A percentile compares a stretch with the other conserved stretches of the same genome.
Evolutionary conservation across 2,888 invertebrate genomes (phyloP).

Genomic region (Ptilodon capucinus): DNA sequence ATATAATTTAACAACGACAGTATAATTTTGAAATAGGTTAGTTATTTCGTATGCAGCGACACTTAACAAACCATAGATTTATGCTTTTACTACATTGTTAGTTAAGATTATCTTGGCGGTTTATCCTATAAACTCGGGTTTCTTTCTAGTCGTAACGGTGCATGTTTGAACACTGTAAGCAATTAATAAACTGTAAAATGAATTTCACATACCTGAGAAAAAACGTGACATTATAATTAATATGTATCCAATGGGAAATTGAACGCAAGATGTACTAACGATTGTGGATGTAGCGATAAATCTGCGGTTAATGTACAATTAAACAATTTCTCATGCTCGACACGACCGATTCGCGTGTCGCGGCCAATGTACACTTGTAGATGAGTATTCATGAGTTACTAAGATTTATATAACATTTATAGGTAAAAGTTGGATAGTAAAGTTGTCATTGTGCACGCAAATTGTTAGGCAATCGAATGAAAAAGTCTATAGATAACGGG

Average conservation of each 20-base stretch:
- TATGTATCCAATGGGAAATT: conserved; percentile 33
- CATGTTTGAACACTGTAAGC: conserved; percentile 18
- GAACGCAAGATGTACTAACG: conserved; percentile 36
- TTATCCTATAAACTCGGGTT: conserved; percentile 13
- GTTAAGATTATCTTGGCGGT: conserved; percentile 18
- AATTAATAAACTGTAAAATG: conserved; percentile 25
- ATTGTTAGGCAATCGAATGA: background rate
- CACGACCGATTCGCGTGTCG: conserved; percentile 46
- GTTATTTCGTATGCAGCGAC: conserved; percentile 33
- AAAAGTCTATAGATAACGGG: too few relatives aligned
- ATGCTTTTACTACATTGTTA: conserved; percentile 28
- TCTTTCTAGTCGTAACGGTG: conserved; percentile 11
- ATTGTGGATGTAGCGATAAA: conserved; percentile 37
- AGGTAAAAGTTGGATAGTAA: conserved; percentile 9
- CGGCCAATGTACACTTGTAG: conserved; percentile 1
- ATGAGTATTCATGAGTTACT: conserved; percentile 4
- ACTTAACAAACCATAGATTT: conserved; percentile 38
- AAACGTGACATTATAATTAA: conserved; percentile 38
- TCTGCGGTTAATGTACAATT: conserved; percentile 45
- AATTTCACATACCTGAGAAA: conserved; percentile 26
- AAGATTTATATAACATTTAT: conserved; percentile 14
- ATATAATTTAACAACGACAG: conserved; percentile 53
- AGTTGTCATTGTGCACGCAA: conserved; percentile 2
- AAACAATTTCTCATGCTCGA: conserved; percentile 50
- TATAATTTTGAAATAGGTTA: conserved; percentile 52